Base-by-base conservation (phyloP, 1,140 invertebrate genomes). In the Microvelia longipes region DNA sequence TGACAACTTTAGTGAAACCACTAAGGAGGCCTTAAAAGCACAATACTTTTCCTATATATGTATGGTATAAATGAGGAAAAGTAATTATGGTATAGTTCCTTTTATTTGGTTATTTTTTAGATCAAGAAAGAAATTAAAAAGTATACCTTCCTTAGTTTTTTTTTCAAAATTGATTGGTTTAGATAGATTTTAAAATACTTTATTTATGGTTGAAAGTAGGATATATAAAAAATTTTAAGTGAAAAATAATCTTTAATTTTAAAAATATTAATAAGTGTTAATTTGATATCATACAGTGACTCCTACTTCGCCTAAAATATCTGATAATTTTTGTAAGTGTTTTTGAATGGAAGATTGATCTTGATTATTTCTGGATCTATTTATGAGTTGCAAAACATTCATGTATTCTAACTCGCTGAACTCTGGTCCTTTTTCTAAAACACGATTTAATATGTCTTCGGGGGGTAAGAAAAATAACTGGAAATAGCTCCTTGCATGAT, bases 401-500 rank as follows among this genome's bases (percentile, higher is more conserved):
- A 91, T 86, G 77, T 94, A 92, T 77, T 94, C 92, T 74, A 92
- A 80, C 78, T 92, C 89, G 1, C 89, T 88, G 80, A 93, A 94
- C 77, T 89, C 85, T 0, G 90, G 85, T 19, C 92, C 91, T 74
- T 89, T 86, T 76, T 94, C 92, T 60, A 92, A 79, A 2, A 95
- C 86, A 27, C 82, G 82, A 74, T 87, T 87, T 29, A 97, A 82
- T 75, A 98, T 90, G 79, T 95, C 92, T 77, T 95, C 91, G 1
- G 90, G 90, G 50, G 88, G 86, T 72, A 89, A 84, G 74, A 91
- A 90, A 68, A 97, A 88, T 63, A 97, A 81, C 76, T 96, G 92
- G 78, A 92, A 93, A 81, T 94, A 96, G 74, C 90, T 87, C 72
- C 91, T 83, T 0, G 94, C 94, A 78, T 92, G 86, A 81, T 94